Evolutionary conservation across 1,140 invertebrate genomes (phyloP).

Genomic region (Hyposmocoma kahamanoa): DNA sequence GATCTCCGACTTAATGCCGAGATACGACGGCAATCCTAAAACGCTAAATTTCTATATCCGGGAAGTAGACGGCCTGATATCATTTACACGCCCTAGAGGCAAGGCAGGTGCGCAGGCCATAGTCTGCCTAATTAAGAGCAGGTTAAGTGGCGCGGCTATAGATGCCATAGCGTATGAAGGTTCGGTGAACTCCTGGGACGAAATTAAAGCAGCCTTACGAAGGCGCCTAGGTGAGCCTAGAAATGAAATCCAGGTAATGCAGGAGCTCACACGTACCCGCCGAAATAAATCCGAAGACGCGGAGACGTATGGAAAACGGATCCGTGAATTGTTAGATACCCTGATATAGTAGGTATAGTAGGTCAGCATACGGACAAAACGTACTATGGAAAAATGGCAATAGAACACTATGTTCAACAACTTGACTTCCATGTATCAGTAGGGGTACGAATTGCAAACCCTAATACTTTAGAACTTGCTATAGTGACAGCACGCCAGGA

Average conservation of each 20-base stretch:
- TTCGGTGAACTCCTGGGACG: background rate
- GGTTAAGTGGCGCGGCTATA: background rate
- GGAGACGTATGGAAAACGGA: constrained; percentile 1
- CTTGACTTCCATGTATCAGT: constrained; percentile 1
- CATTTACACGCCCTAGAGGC: background rate
- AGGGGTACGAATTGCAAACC: constrained; percentile 1
- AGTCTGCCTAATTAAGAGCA: background rate
- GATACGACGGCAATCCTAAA: constrained; percentile 1
- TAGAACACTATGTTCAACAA: constrained; percentile 2
- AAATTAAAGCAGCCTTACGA: background rate
- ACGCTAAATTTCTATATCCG: background rate
- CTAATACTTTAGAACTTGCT: background rate
- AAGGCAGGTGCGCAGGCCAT: background rate
- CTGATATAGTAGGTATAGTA: background rate
- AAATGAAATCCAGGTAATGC: constrained; percentile 7
- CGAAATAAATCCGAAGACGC: background rate
- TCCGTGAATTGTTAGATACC: background rate
- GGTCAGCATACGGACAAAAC: constrained; percentile 3
- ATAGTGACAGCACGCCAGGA: background rate
- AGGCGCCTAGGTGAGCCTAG: constrained; percentile 1
- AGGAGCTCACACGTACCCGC: constrained; percentile 3
- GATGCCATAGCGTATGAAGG: constrained; percentile 4
- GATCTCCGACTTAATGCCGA: background rate
- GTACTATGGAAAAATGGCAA: constrained; percentile 5
- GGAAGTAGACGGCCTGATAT: background rate